Conservation (phyloP, 2,888 invertebrate genomes). For the Melieria picta region DNA sequence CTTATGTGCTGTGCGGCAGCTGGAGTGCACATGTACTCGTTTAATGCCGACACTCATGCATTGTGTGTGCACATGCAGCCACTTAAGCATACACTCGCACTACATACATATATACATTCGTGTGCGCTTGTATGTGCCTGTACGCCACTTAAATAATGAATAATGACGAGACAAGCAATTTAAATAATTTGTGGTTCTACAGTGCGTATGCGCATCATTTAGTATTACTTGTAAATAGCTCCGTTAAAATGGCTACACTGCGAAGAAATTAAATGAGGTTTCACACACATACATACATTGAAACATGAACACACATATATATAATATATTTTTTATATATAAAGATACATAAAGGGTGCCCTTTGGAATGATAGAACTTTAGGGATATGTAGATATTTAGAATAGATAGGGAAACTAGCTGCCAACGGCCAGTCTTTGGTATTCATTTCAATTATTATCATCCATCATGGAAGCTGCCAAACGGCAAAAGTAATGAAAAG, state of each 20-base stretch:
- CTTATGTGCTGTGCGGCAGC: no score
- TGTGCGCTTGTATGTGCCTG: slow-evolving; percentile 26
- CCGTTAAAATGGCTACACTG: slow-evolving; percentile 1
- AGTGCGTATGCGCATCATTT: slow-evolving; percentile 64
- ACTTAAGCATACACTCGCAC: slow-evolving; percentile 12
- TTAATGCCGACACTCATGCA: no score
- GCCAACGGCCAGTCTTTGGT: no score
- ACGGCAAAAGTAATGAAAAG: no score
- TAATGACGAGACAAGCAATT: slow-evolving; percentile 64
- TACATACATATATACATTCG: slow-evolving; percentile 8
- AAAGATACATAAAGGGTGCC: neutral
- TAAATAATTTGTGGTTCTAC: slow-evolving; percentile 64
- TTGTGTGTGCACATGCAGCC: no score
- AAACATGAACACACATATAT: neutral
- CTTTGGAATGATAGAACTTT: no score
- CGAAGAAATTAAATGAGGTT: slow-evolving; percentile 44
- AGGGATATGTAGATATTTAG: no score
- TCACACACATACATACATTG: neutral
- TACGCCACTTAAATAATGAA: slow-evolving; percentile 59
- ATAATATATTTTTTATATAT: neutral
- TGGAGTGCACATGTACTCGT: no score
- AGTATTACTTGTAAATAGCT: slow-evolving; percentile 53
- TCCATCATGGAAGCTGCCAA: no score
- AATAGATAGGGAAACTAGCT: no score
- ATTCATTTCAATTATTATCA: no score